Evolutionary conservation across 1,140 invertebrate species (phyloP), one percentile per base, ranked within the genome.

Genomic region (Geopemphigus sp.): DNA sequence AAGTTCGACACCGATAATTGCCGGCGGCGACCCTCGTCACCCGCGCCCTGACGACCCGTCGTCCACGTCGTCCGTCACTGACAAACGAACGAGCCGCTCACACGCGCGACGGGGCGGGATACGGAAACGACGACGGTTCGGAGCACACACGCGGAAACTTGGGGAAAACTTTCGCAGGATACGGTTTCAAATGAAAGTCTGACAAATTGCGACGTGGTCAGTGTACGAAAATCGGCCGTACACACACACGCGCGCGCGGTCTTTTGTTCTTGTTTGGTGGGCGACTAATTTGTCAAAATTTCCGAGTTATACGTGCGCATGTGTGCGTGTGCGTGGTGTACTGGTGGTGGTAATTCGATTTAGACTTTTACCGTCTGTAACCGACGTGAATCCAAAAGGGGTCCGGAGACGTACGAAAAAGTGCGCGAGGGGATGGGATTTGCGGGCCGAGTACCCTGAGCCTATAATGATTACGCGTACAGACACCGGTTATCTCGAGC

Each of bases 261-360:
- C 56, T 76, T 61, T 76, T 74, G 53, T 74, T 74, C 72, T 74
- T 74, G 72, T 74, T 74, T 57, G 72, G 50, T 29, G 72, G 68
- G 72, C 19, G 56, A 76, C 73, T 76, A 76, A 76, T 76, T 76
- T 76, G 59, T 76, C 73, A 76, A 76, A 76, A 76, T 76, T 76
- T 59, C 73, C 32, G 11, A 45, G 54, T 57, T n/a, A 39, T 39
- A 4, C 32, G 32, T 8, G 32, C 32, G 1, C 29, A 19, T 45
- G 32, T 39, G 32, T n/a, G 3, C 26, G 12, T 54, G 15, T 39
- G 70, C 32, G 11, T 32, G 26, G 68, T 50, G 47, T 11, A 11
- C 24, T 22, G 6, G 47, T 5, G 5, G 53, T 26, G n/a, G 54
- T 76, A 76, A 76, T 76, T 76, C 73, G 73, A 59, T 76, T 76